Percentiles rank a stretch among this genome's conserved stretches.
These are phyloP conservation scores for Chiloscyllium punctatum DNA, from an alignment of 2,797 vertebrate species.

Conservation along the genomic window DNA sequence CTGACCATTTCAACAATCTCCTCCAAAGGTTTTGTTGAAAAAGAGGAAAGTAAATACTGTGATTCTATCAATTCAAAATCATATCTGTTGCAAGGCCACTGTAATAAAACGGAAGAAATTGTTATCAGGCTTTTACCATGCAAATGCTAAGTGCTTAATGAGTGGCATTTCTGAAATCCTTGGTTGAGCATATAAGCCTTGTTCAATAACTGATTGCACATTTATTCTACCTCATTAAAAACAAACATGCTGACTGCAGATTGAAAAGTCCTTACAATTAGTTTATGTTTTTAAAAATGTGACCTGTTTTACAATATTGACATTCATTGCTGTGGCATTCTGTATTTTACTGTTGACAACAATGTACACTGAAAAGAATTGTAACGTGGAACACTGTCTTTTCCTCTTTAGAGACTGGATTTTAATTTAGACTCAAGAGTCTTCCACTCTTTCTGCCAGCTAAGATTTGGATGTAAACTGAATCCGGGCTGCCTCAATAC, in stretches of 20 bases:
- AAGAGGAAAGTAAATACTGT: not conserved
- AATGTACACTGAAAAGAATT: not conserved
- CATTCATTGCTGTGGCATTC: not conserved
- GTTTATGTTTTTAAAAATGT: not conserved
- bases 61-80: not conserved
- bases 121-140: not conserved
- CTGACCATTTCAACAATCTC: not conserved
- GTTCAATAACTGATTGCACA: not conserved
- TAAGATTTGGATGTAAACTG: too few relatives aligned
- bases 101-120: not conserved
- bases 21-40: not conserved
- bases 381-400: not conserved
- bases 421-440: not conserved
- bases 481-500: not conserved
- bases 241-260: not conserved
- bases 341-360: not conserved
- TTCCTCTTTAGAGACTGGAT: not conserved
- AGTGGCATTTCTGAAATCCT: not conserved
- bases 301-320: not conserved
- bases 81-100: too few relatives aligned
- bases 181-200: not conserved
- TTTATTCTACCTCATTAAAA: constrained; percentile 11
- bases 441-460: not conserved
- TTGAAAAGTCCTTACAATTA: not conserved
- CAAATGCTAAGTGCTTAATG: constrained; percentile 27